Evolutionary conservation across 2,797 vertebrate genomes (phyloP), one percentile per base, ranked within the genome.

Genomic region (Poecilia wingei): DNA sequence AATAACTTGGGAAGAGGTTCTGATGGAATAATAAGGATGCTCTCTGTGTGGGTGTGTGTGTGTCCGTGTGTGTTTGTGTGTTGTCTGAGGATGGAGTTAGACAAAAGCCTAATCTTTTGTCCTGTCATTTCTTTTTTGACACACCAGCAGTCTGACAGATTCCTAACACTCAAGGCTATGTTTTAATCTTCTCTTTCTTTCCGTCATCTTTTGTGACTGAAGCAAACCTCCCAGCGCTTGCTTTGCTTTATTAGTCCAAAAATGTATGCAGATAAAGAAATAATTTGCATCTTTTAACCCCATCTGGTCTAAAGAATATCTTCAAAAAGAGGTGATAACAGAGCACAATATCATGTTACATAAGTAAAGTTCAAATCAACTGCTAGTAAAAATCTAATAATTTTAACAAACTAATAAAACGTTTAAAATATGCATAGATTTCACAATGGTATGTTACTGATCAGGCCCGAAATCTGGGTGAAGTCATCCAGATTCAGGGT

Each of bases 31-130:
- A 91, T 91, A 83, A 87, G 61, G 57, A 77, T 49, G 73, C 14
- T 61, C 49, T 72, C 46, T 46, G 70, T 83, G 39, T 64, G 69
- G 78, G 59, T 75, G 70, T 36, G 71, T 53, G 59, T 81, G 69
- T 73, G 25, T 4, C 3, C 5, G 25, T 28, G 55, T 59, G 55
- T 57, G 59, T 39, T 12, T 39, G 64, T 68, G 66, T 69, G 22
- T 69, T 70, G 41, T n/a, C 41, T 45, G 41, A 84, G 77, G 84
- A 86, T 80, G 10, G 71, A 84, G 78, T 80, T 74, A 76, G 81
- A 89, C 90, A 91, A 91, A 89, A 88, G 81, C 83, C 75, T 85
- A 88, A 91, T 92, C 83, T 93, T 86, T 86, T 85, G 68, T 88
- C 87, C 82, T 86, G 6, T 51, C 18, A 47, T 61, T 59, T 66